Evolutionary conservation across 2,797 vertebrate species (phyloP).

Genomic region (Parauchenoglanis punctatus): DNA sequence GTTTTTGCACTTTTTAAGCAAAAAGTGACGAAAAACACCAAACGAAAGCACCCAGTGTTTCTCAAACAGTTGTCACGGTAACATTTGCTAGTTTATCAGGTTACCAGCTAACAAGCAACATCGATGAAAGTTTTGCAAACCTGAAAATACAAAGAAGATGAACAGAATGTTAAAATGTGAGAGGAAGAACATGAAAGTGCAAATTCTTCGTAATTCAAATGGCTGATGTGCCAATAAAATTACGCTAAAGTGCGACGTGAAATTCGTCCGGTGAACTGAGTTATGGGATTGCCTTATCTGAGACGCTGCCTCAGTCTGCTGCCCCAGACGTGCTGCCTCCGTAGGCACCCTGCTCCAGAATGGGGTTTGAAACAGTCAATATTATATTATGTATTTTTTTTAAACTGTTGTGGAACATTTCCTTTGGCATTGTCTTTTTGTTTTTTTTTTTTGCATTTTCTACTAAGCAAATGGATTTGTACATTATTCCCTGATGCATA

Average conservation of each 20-base stretch:
- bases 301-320: not conserved
- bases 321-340: not conserved
- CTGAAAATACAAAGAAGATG: not conserved
- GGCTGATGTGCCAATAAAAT: not conserved
- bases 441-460: not conserved
- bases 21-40: not conserved
- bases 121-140: not conserved
- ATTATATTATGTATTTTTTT: not conserved
- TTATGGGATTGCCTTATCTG: not conserved
- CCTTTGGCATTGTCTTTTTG: not conserved
- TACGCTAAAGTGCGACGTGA: not conserved
- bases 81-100: too few relatives aligned
- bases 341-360: not conserved
- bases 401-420: not conserved
- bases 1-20: not conserved
- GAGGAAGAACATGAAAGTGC: not conserved
- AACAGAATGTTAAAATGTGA: not conserved
- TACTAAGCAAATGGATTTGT: not conserved
- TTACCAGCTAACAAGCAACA: not conserved
- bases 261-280: not conserved
- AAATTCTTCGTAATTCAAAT: not conserved
- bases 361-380: not conserved
- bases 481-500: not conserved
- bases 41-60: too few relatives aligned
- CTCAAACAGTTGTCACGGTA: not conserved